Percentiles rank a stretch among this genome's conserved stretches.
Evolutionary conservation across 2,888 invertebrate genomes (phyloP).

Genomic region (Meandrusa payeni): DNA sequence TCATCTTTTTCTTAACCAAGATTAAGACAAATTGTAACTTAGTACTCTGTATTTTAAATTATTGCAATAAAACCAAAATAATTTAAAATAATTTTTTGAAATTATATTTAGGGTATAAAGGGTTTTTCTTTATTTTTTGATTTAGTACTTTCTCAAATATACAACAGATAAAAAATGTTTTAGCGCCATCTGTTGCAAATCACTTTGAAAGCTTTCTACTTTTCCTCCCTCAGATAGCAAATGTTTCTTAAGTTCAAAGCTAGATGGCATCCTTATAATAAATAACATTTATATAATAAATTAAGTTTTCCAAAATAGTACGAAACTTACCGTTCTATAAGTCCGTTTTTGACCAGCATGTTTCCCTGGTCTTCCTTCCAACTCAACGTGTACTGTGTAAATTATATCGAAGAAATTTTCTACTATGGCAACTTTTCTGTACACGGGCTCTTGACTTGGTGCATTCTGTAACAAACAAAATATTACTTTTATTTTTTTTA

Average conservation of each 20-base stretch:
- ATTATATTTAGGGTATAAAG: too few species aligned
- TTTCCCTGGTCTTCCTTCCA: slow-evolving; percentile 94
- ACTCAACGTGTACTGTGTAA: slow-evolving; percentile 96
- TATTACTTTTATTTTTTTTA: too few species aligned
- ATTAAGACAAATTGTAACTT: too few species aligned
- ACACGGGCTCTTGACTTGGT: slow-evolving; percentile 85
- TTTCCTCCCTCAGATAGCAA: not conserved
- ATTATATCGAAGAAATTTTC: slow-evolving; percentile 99
- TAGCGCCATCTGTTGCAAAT: slow-evolving; percentile 1
- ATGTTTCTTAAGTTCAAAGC: not conserved
- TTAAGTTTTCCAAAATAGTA: too few species aligned
- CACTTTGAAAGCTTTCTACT: not conserved
- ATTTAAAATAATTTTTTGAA: not conserved
- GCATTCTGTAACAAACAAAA: slow-evolving; percentile 83
- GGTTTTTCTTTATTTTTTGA: too few species aligned
- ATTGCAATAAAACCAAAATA: slow-evolving; percentile 21
- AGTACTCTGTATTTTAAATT: too few species aligned
- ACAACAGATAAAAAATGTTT: too few species aligned
- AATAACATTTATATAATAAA: not conserved
- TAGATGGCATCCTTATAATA: slow-evolving; percentile 1
- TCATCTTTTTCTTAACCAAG: too few species aligned
- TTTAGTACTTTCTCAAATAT: too few species aligned
- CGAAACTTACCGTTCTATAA: slow-evolving; percentile 93
- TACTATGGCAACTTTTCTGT: slow-evolving; percentile 96
- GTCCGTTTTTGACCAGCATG: slow-evolving; percentile 99